Percentiles rank a stretch among this genome's conserved stretches.
Evolutionary conservation across 2,113 vertebrate species (phyloP).

Genomic region (Prionailurus viverrinus): DNA sequence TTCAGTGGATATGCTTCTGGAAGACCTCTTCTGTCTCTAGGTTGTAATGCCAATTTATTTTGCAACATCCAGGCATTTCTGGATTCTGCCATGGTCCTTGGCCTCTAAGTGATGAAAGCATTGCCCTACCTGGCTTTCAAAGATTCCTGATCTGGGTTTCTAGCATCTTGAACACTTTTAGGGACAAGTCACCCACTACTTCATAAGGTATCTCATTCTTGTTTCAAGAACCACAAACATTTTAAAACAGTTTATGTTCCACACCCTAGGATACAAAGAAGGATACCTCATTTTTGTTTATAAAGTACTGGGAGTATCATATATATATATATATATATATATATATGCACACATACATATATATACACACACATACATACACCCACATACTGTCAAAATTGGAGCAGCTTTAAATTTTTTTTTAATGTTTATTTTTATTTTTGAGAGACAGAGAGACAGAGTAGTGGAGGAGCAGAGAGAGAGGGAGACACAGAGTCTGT

Average conservation of each 20-base stretch:
- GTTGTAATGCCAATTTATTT: neutral
- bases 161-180: constrained; percentile 56
- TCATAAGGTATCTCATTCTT: constrained; percentile 4
- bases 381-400: neutral
- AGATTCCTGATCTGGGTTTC: constrained; percentile 34
- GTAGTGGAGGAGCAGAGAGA: too few species aligned
- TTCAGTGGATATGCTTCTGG: constrained; percentile 10
- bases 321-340: neutral
- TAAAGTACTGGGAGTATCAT: neutral
- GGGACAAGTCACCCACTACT: constrained; percentile 3
- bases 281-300: constrained; percentile 50
- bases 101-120: constrained; percentile 38
- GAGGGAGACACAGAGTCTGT: too few species aligned
- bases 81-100: constrained; percentile 50
- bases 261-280: constrained; percentile 58
- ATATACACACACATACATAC: too few species aligned
- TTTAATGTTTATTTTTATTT: too few species aligned
- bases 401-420: neutral
- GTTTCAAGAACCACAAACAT: constrained; percentile 39
- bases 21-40: neutral
- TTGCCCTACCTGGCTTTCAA: neutral
- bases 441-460: too few species aligned
- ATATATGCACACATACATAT: too few species aligned
- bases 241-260: constrained; percentile 3
- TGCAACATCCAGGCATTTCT: constrained; percentile 54